These are phyloP conservation scores for Lipophrys pholis DNA, from an alignment of 2,113 vertebrate genomes.

Conservation along the genomic window DNA sequence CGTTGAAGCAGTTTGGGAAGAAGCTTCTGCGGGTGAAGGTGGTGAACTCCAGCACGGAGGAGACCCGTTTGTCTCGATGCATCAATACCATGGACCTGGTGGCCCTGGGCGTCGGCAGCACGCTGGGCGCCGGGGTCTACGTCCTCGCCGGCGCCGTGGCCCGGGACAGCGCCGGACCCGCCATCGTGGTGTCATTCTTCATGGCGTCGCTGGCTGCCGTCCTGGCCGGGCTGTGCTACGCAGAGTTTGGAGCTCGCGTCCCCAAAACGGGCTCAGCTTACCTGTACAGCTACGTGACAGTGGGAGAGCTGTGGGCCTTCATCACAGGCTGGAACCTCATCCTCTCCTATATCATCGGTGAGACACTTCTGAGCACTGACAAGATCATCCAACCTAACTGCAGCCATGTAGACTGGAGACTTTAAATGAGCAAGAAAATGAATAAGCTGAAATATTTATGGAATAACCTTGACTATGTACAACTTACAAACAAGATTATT, in stretches of 20 bases:
- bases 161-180: slow-evolving; percentile 87
- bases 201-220: slow-evolving; percentile 93
- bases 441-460: too few species aligned
- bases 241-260: slow-evolving; percentile 95
- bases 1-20: slow-evolving; percentile 82
- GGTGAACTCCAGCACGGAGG: slow-evolving; percentile 87
- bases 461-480: too few species aligned
- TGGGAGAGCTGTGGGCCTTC: slow-evolving; percentile 96
- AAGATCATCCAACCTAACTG: too few species aligned
- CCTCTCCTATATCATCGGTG: slow-evolving; percentile 96
- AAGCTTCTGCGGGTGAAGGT: slow-evolving; percentile 93
- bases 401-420: too few species aligned
- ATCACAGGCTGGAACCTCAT: slow-evolving; percentile 99
- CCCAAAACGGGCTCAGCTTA: slow-evolving; percentile 96
- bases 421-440: neutral
- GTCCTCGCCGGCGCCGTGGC: slow-evolving; percentile 94
- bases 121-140: slow-evolving; percentile 94
- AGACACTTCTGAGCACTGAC: slow-evolving; percentile 48
- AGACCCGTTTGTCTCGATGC: slow-evolving; percentile 89
- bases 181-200: slow-evolving; percentile 94
- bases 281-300: slow-evolving; percentile 96
- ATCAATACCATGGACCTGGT: slow-evolving; percentile 95
- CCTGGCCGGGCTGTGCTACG: slow-evolving; percentile 94
- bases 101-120: slow-evolving; percentile 95
- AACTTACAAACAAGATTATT: too few species aligned